Evolutionary conservation across 2,113 vertebrate genomes (phyloP).

Genomic region (Phalacrocorax pelagicus): DNA sequence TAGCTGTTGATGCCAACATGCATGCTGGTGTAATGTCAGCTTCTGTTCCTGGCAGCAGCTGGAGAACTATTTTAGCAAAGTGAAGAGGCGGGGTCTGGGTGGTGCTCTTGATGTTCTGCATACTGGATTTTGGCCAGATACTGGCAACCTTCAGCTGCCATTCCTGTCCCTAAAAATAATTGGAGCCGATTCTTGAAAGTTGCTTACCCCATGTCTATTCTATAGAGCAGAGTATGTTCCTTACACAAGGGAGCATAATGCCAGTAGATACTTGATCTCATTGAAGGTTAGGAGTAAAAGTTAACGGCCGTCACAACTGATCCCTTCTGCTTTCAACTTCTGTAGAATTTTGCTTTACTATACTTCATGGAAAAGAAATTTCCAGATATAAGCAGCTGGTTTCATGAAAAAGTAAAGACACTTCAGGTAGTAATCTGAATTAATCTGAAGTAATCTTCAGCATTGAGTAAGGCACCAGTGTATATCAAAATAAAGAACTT

Average conservation of each 20-base stretch:
- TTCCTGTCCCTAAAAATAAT: slow-evolving; percentile 54
- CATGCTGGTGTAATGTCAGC: slow-evolving; percentile 22
- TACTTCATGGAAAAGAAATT: not conserved
- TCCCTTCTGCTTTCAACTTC: not conserved
- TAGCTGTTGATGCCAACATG: slow-evolving; percentile 21
- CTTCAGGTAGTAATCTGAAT: not conserved
- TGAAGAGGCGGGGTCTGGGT: slow-evolving; percentile 27
- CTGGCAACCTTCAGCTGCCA: slow-evolving; percentile 31
- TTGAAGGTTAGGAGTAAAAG: not conserved
- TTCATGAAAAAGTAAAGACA: not conserved
- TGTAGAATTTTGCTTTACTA: not conserved
- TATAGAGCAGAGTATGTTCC: not conserved
- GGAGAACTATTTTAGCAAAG: slow-evolving; percentile 46
- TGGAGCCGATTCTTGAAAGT: not conserved
- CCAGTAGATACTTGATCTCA: not conserved
- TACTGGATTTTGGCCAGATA: slow-evolving; percentile 49
- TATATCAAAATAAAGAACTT: not conserved
- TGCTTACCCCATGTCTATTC: not conserved
- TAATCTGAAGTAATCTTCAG: not conserved
- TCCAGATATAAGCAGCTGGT: not conserved
- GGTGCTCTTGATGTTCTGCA: slow-evolving; percentile 6
- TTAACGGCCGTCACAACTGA: not conserved
- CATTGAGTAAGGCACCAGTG: not conserved
- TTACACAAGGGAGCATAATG: not conserved
- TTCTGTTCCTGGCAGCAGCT: slow-evolving; percentile 48